Conservation (phyloP, 2,888 invertebrate genomes). For the Epinotia bilunana region DNA sequence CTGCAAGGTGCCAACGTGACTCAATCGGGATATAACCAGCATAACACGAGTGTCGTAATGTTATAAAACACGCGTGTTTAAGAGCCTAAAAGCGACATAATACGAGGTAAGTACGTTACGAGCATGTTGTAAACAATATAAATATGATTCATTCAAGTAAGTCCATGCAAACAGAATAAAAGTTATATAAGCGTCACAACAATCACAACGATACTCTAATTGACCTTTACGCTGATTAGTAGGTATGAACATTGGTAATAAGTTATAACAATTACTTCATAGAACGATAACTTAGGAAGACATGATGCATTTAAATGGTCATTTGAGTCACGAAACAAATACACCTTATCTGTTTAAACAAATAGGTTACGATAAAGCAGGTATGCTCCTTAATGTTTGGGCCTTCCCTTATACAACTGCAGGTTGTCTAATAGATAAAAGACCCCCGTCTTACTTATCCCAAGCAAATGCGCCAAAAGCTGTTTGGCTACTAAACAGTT, state of each 20-base stretch:
- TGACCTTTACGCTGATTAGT: not conserved
- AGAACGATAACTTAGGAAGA: not conserved
- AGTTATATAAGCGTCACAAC: not conserved
- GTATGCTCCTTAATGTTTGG: not conserved
- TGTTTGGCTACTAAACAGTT: no score
- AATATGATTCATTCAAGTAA: not conserved
- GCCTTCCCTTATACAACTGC: not conserved
- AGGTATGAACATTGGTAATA: not conserved
- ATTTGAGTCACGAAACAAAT: not conserved
- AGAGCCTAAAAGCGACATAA: no score
- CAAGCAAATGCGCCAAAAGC: not conserved
- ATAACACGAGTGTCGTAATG: no score
- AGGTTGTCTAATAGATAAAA: not conserved
- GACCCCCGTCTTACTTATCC: not conserved
- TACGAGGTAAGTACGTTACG: no score
- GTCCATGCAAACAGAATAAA: not conserved
- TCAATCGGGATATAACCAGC: no score
- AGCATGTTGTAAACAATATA: no score
- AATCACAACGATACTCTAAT: not conserved
- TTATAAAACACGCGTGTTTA: no score
- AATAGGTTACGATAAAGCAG: not conserved
- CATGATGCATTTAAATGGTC: not conserved
- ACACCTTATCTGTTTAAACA: not conserved
- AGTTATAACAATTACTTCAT: not conserved
- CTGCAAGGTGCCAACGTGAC: no score